phyloP scores from a whole-genome alignment of 2,113 vertebrate genomes.

The Etheostoma cragini region DNA sequence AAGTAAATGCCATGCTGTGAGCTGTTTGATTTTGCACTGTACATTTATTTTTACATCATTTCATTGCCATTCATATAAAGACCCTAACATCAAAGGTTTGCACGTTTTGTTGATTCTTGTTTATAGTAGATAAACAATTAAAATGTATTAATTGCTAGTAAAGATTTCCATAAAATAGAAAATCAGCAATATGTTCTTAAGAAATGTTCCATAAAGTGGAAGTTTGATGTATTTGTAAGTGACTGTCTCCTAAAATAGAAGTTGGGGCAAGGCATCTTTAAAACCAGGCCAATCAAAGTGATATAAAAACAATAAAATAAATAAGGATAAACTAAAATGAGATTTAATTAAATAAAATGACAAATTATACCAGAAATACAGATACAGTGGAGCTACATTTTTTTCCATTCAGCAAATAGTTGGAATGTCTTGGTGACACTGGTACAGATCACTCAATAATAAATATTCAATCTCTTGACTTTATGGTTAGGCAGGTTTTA shows the following conservation, averaged over 20 bases:
- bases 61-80: neutral
- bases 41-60: slow-evolving; percentile 1
- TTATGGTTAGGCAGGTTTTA: slow-evolving; percentile 5
- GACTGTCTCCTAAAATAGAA: neutral
- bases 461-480: neutral
- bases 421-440: neutral
- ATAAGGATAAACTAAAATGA: too few relatives aligned
- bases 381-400: neutral
- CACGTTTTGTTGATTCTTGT: neutral
- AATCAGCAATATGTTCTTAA: neutral
- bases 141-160: neutral
- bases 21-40: slow-evolving; percentile 27
- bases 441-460: slow-evolving; percentile 28
- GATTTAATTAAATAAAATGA: neutral
- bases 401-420: neutral
- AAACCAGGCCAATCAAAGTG: neutral
- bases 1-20: slow-evolving; percentile 54
- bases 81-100: neutral
- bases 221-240: neutral
- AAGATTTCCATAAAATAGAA: neutral
- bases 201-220: neutral
- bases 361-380: neutral
- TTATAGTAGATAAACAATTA: neutral
- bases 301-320: neutral
- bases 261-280: neutral